These are phyloP conservation scores for Malurus leucopterus DNA, from an alignment of 2,797 vertebrate species.

Conservation along the genomic window DNA sequence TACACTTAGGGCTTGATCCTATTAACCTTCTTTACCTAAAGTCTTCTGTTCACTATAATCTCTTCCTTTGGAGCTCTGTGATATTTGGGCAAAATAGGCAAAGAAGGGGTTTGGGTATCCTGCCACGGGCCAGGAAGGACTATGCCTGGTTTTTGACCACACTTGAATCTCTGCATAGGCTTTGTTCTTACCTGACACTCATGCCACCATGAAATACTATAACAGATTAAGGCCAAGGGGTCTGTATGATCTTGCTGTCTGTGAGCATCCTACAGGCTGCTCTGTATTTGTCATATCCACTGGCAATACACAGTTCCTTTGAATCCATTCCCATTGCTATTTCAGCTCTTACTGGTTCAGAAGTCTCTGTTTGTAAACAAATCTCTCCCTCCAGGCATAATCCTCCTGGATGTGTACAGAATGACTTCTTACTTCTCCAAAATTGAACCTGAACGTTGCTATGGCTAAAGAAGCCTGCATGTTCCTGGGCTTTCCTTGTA, in stretches of 20 bases:
- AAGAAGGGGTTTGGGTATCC: neutral
- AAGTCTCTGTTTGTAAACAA: constrained; percentile 12
- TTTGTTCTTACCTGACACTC: neutral
- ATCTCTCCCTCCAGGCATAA: constrained; percentile 5
- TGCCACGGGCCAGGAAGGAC: neutral
- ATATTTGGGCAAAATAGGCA: neutral
- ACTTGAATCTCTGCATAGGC: neutral
- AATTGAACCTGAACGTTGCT: neutral
- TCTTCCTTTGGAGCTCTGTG: neutral
- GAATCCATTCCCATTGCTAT: constrained; percentile 10
- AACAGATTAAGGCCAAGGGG: neutral
- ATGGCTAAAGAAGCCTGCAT: neutral
- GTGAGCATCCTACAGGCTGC: neutral
- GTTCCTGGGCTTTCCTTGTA: neutral
- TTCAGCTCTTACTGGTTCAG: neutral
- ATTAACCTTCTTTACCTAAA: neutral
- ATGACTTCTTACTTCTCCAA: neutral
- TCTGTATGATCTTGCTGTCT: neutral
- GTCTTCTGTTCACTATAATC: neutral
- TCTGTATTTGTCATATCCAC: neutral
- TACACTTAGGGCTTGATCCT: constrained; percentile 47
- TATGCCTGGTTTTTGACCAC: neutral
- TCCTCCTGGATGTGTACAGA: neutral
- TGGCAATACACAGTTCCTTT: neutral
- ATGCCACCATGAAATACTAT: neutral